phyloP scores from a whole-genome alignment of 2,113 vertebrate species.

The Lepus europaeus region DNA sequence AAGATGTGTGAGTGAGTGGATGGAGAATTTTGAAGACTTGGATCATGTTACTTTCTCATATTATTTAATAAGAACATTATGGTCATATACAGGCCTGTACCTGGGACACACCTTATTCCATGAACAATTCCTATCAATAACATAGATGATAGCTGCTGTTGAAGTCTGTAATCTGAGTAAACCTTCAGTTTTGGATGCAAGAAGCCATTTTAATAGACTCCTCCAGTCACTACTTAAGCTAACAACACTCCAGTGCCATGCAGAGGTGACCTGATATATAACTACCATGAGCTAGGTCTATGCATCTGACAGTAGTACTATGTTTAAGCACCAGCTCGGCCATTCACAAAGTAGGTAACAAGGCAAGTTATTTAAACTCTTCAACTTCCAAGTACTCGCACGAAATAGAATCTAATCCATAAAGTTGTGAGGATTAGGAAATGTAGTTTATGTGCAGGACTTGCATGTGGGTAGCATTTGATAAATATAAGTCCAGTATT shows the following conservation, averaged over 20 bases:
- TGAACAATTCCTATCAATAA: constrained; percentile 72
- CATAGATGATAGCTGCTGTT: constrained; percentile 66
- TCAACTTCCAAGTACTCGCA: neutral
- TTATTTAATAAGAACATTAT: constrained; percentile 55
- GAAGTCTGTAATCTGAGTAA: constrained; percentile 58
- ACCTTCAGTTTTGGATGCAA: constrained; percentile 44
- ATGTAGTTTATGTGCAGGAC: neutral
- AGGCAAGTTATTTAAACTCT: constrained; percentile 3
- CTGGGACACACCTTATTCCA: constrained; percentile 25
- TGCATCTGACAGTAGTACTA: neutral
- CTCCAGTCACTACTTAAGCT: constrained; percentile 39
- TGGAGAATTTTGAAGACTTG: constrained; percentile 14
- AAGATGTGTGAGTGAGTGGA: neutral
- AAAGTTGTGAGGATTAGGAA: neutral
- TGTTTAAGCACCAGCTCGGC: neutral
- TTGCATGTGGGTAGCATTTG: neutral
- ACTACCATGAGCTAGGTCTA: constrained; percentile 15
- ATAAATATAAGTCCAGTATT: neutral
- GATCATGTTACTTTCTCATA: constrained; percentile 4
- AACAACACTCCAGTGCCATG: constrained; percentile 5
- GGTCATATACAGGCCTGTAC: constrained; percentile 30
- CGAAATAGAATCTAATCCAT: constrained; percentile 2
- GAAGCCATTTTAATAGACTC: constrained; percentile 54
- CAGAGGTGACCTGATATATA: neutral
- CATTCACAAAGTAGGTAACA: neutral